Percentiles rank a stretch among this genome's conserved stretches.
Conservation (phyloP, 2,888 invertebrate genomes). For the Coelinius sp. region DNA sequence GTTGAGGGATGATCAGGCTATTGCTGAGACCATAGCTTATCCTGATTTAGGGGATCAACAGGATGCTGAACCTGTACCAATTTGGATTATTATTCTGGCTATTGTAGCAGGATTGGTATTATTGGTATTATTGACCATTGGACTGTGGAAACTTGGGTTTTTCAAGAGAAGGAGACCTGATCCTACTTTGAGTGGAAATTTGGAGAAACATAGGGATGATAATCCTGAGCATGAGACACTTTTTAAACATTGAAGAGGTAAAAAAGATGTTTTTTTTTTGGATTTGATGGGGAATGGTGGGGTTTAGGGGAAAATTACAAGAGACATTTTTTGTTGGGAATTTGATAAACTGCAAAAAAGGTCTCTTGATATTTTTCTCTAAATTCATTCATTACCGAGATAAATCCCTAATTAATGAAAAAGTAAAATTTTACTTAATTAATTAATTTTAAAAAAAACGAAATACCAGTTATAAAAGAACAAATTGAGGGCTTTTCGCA, state of each 20-base stretch:
- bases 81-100: constrained; percentile 91
- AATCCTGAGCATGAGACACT: constrained; percentile 74
- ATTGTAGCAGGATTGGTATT: constrained; percentile 87
- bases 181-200: constrained; percentile 84
- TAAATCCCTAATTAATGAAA: neutral
- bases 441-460: too few species aligned
- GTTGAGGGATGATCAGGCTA: constrained; percentile 75
- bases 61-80: constrained; percentile 81
- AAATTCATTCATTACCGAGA: too few species aligned
- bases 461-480: too few species aligned
- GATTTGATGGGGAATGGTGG: too few species aligned
- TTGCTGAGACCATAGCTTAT: constrained; percentile 85
- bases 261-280: neutral
- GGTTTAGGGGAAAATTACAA: too few species aligned
- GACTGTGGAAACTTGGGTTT: constrained; percentile 92
- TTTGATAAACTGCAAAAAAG: too few species aligned
- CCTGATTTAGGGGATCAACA: constrained; percentile 85
- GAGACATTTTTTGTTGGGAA: too few species aligned
- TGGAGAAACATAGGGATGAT: constrained; percentile 82
- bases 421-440: neutral
- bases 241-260: constrained; percentile 60
- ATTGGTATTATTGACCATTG: constrained; percentile 83
- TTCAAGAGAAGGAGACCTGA: constrained; percentile 90
- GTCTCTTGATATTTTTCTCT: too few species aligned
- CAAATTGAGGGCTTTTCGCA: too few species aligned